phyloP scores from a whole-genome alignment of 1,140 invertebrate species.

The Cephus cinctus region DNA sequence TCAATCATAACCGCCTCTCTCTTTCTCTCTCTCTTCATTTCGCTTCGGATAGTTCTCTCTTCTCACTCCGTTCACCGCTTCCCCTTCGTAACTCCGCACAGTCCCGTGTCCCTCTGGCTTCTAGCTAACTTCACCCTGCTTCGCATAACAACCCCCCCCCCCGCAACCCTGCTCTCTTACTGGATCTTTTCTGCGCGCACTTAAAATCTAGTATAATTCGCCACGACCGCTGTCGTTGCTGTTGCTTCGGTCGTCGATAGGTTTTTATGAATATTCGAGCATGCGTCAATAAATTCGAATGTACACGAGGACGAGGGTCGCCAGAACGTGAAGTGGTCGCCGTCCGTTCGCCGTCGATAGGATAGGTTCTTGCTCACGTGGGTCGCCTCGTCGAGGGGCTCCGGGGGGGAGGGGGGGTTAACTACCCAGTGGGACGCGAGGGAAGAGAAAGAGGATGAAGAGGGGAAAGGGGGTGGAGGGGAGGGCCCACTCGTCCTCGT shows the following conservation, averaged over 20 bases:
- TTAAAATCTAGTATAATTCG: slow-evolving; percentile 31
- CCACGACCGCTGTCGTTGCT: slow-evolving; percentile 5
- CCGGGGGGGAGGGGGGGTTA: too few species aligned
- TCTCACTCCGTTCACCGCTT: slow-evolving; percentile 15
- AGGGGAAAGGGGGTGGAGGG: slow-evolving; percentile 2
- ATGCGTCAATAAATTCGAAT: slow-evolving; percentile 56
- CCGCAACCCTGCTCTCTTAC: too few species aligned
- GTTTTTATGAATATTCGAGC: slow-evolving; percentile 53
- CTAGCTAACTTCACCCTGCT: too few species aligned
- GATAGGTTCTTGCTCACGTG: too few species aligned
- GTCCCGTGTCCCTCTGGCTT: too few species aligned
- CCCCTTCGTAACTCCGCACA: slow-evolving; percentile 22
- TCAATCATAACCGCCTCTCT: slow-evolving; percentile 37
- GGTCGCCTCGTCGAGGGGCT: too few species aligned
- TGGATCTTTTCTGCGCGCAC: too few species aligned
- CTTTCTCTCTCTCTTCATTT: slow-evolving; percentile 8
- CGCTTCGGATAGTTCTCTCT: slow-evolving; percentile 11
- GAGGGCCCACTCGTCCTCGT: slow-evolving; percentile 6
- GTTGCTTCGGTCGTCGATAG: slow-evolving; percentile 10
- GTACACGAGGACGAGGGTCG: slow-evolving; percentile 47
- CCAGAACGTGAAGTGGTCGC: slow-evolving; percentile 50
- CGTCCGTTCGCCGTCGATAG: too few species aligned
- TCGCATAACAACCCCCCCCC: too few species aligned
- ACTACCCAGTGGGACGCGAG: slow-evolving; percentile 9
- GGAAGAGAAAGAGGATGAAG: slow-evolving; percentile 6